Evolutionary conservation across 2,888 invertebrate genomes (phyloP), one percentile per base, ranked within the genome.

Genomic region (Belgica antarctica): DNA sequence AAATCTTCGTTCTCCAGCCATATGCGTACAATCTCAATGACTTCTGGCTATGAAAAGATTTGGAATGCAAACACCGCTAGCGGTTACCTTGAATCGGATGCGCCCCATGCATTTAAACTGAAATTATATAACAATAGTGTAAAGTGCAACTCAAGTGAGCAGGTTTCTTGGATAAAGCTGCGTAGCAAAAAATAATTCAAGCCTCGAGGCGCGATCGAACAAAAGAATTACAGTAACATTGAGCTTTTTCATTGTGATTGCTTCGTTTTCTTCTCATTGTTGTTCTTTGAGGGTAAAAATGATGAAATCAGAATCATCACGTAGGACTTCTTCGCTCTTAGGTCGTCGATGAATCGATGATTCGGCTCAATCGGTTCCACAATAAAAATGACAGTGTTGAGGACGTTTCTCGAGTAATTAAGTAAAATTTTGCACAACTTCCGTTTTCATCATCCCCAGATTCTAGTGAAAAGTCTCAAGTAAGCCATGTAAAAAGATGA

Each of bases 281-380:
- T 52, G 19, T 52, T 52, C 22, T 52, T 41, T 22, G 19, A n/a
- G 52, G 3, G 17, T 15, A 10, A 41, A 41, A 41, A 52, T 52
- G 52, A 52, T 52, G 52, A 52, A 52, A 52, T 17, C 52, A 22
- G 52, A 52, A 52, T 52, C n/a, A 52, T 52, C 52, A 17, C 19
- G 52, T 52, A 52, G 41, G 15, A 31, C 5, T 31, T 31, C 31
- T 31, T 31, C 31, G 31, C 31, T 31, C 5, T 41, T 34, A 12
- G 34, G 34, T 34, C 7, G 34, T 8, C 12, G 34, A 34, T 7
- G 34, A 34, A 8, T 34, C 12, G 12, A 34, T 34, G 34, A 34
- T 34, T 34, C 7, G 7, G 12, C 12, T 34, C n/a, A 12, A 34
- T 8, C 7, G 34, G 34, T 34, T 34, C 34, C 34, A 34, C 12